Evolutionary conservation across 2,797 vertebrate genomes (phyloP).

Genomic region (Gymnothorax reevesii): DNA sequence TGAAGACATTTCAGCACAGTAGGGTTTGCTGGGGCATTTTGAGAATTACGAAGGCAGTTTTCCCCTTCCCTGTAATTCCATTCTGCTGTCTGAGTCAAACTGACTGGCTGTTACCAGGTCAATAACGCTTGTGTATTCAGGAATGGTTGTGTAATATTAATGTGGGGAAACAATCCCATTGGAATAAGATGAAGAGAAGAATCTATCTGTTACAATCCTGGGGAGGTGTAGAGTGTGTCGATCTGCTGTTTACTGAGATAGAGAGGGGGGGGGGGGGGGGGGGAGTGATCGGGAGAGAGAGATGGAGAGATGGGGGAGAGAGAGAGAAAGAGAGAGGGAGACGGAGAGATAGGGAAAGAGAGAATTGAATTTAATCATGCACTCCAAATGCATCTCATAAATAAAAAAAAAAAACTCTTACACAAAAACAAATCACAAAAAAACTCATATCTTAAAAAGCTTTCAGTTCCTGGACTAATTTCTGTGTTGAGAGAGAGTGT

Average conservation of each 20-base stretch:
- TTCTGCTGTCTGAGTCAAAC: background rate
- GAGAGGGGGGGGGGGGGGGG: background rate
- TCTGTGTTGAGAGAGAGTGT: too few relatives aligned
- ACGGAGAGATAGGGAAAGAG: too few relatives aligned
- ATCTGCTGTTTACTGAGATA: background rate
- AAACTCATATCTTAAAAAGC: too few relatives aligned
- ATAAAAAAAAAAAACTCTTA: too few relatives aligned
- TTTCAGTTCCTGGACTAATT: too few relatives aligned
- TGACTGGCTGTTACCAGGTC: background rate
- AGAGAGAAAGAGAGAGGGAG: slow-evolving; percentile 3
- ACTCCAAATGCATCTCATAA: too few relatives aligned
- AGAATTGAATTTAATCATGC: background rate
- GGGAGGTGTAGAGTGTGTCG: background rate
- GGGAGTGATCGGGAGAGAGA: slow-evolving; percentile 2
- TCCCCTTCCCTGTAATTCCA: too few relatives aligned
- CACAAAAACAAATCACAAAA: too few relatives aligned
- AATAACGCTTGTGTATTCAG: slow-evolving; percentile 5
- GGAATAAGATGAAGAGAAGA: slow-evolving; percentile 10
- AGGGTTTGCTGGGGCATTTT: too few relatives aligned
- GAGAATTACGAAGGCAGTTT: too few relatives aligned
- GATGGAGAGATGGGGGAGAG: background rate
- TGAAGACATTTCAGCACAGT: too few relatives aligned
- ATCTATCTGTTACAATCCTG: background rate
- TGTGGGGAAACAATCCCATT: background rate
- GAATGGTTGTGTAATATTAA: slow-evolving; percentile 4